Conservation (phyloP, 1,140 invertebrate genomes). For the Drosophila paulistorum region DNA sequence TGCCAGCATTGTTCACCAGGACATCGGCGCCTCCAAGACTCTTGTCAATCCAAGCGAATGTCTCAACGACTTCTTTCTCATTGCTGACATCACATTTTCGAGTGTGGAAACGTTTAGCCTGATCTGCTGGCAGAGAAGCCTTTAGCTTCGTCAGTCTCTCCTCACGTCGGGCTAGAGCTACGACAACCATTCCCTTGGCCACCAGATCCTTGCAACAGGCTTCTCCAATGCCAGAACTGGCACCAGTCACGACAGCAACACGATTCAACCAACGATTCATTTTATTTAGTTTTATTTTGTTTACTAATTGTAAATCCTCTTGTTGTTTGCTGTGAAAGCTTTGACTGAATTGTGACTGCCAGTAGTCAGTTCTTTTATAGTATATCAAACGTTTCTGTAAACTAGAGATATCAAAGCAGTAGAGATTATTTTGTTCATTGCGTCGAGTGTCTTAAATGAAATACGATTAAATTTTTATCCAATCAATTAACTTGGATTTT, state of each 20-base stretch:
- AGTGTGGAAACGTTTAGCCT: constrained; percentile 53
- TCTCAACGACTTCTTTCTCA: constrained; percentile 85
- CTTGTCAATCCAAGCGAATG: constrained; percentile 86
- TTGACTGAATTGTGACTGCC: no score
- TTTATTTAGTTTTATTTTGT: background rate
- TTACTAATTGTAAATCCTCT: no score
- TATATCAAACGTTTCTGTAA: no score
- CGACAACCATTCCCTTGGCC: constrained; percentile 85
- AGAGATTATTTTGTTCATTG: no score
- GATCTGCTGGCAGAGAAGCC: constrained; percentile 38
- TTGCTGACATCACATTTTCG: constrained; percentile 86
- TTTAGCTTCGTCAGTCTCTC: constrained; percentile 80
- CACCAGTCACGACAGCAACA: constrained; percentile 70
- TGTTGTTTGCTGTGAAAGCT: no score
- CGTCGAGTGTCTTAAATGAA: no score
- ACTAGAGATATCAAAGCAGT: background rate
- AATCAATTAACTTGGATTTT: no score
- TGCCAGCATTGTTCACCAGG: constrained; percentile 88
- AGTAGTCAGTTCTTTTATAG: no score
- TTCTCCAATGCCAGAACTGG: constrained; percentile 85
- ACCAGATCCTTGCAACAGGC: constrained; percentile 82
- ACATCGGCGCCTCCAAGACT: constrained; percentile 86
- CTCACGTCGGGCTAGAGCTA: constrained; percentile 87
- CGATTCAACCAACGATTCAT: constrained; percentile 70
- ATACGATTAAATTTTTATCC: no score